Evolutionary conservation across 2,888 invertebrate species (phyloP), one percentile per base, ranked within the genome.

Genomic region (Platycnemis pennipes): DNA sequence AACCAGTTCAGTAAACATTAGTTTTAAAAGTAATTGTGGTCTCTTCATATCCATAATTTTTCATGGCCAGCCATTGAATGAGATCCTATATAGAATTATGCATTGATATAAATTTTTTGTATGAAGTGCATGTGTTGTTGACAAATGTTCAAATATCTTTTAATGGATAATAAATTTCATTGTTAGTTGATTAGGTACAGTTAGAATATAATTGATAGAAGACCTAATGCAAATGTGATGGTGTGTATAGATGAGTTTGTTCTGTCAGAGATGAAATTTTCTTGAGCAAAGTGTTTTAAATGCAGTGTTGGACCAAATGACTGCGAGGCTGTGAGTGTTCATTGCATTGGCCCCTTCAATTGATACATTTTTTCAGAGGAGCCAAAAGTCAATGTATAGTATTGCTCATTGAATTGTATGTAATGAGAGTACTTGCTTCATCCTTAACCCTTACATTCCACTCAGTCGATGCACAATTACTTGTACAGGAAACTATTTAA

Each of bases 401-500:
- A 56, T 69, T 63, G 91, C 91, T 91, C 63, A 91, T 91, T 77
- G 56, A 91, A 56, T 42, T 63, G n/a, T 63, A 91, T 26, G n/a
- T 44, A 63, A 63, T 91, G 91, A 69, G 63, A 42, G n/a, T 91
- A 91, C 63, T 63, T 91, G 91, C 91, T 91, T 42, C 44, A 56
- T 45, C 91, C 91, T 63, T 91, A 91, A 69, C 63, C 91, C 91
- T 91, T 91, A 91, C 91, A 91, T 91, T 91, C 91, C 91, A 91
- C 44, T 91, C 91, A 91, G 91, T 91, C 91, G 69, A 63, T 91
- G 91, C 91, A 91, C 91, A 91, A 91, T 91, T 69, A 91, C 42
- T 91, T 91, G 91, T 91, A 91, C 91, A 63, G 91, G 91, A 63
- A 91, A 44, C 63, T 91, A 87, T 91, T 91, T 91, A 69, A 69